Conservation (phyloP, 2,113 vertebrate species). For the Syngnathus typhle region DNA sequence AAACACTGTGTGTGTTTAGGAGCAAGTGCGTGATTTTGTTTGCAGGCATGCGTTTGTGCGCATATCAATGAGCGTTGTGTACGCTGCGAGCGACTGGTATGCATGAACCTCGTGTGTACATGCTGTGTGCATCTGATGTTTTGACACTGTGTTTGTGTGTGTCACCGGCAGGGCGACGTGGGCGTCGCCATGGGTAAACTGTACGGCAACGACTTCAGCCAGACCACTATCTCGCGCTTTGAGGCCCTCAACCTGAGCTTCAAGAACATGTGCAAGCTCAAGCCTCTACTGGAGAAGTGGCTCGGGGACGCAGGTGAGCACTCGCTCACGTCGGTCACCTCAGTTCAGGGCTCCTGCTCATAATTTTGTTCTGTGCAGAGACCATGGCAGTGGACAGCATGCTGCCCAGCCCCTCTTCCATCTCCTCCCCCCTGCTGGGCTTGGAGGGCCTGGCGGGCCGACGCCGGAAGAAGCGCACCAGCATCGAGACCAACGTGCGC, state of each 20-base stretch:
- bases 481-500: constrained; percentile 90
- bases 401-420: constrained; percentile 82
- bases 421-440: constrained; percentile 79
- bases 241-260: constrained; percentile 91
- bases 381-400: constrained; percentile 89
- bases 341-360: too few species aligned
- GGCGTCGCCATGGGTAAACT: constrained; percentile 92
- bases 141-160: neutral
- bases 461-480: constrained; percentile 89
- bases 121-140: neutral
- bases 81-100: too few species aligned
- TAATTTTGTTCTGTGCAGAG: constrained; percentile 61
- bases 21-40: too few species aligned
- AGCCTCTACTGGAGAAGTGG: constrained; percentile 90
- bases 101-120: neutral
- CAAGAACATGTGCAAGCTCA: constrained; percentile 95
- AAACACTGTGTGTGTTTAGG: neutral
- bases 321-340: neutral
- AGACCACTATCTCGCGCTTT: constrained; percentile 90
- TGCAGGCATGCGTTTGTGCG: neutral
- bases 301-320: constrained; percentile 81
- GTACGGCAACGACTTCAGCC: constrained; percentile 89
- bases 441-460: constrained; percentile 83
- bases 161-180: constrained; percentile 77
- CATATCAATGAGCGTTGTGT: too few species aligned